phyloP scores from a whole-genome alignment of 2,888 invertebrate genomes.

The Eucera pruinosa region DNA sequence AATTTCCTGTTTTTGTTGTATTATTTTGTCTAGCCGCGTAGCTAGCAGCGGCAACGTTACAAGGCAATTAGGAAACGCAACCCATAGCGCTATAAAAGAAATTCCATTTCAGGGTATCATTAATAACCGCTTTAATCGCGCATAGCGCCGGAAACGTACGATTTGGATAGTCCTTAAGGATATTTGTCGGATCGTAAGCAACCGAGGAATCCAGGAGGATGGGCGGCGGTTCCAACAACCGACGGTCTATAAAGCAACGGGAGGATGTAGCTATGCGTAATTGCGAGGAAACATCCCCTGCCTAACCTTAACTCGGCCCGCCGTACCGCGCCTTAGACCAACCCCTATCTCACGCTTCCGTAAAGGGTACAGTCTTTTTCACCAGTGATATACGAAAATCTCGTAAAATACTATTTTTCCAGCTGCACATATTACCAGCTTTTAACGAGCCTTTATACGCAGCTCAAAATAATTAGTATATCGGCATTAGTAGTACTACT shows the following conservation, averaged over 20 bases:
- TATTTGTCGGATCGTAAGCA: constrained; percentile 67
- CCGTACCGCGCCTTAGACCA: constrained; percentile 71
- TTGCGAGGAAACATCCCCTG: constrained; percentile 73
- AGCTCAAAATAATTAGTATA: no score
- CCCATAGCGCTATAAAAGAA: not conserved
- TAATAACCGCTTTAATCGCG: constrained; percentile 48
- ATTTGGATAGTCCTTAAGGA: constrained; percentile 59
- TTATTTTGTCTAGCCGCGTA: not conserved
- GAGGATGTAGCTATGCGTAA: constrained; percentile 73
- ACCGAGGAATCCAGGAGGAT: constrained; percentile 58
- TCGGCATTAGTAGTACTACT: no score
- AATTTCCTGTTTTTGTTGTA: no score
- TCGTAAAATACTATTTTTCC: no score
- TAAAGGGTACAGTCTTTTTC: constrained; percentile 49
- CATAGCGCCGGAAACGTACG: constrained; percentile 31
- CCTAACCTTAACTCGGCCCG: constrained; percentile 68
- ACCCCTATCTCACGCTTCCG: constrained; percentile 50
- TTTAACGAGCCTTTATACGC: no score
- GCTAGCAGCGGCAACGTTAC: not conserved
- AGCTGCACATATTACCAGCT: no score
- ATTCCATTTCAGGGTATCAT: constrained; percentile 24
- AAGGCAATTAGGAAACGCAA: constrained; percentile 11
- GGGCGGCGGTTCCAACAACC: constrained; percentile 59
- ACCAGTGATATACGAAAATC: constrained; percentile 28
- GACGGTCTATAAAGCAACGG: constrained; percentile 72